Conservation (phyloP, 2,113 vertebrate species). For the Ictalurus punctatus region DNA sequence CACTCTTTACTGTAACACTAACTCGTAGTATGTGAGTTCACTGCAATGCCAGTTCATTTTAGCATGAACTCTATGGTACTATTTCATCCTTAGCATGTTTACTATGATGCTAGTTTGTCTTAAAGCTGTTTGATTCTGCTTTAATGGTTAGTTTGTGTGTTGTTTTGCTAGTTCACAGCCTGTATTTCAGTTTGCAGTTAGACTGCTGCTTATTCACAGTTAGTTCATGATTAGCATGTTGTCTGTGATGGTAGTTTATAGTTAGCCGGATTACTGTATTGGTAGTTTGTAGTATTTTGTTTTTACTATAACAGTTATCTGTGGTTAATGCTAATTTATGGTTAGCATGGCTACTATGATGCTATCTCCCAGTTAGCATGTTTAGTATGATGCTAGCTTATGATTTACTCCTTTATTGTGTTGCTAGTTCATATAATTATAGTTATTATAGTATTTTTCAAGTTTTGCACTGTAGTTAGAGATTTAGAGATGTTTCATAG, state of each 20-base stretch:
- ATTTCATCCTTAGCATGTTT: not conserved
- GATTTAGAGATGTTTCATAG: not conserved
- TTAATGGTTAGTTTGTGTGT: not conserved
- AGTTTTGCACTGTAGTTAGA: not conserved
- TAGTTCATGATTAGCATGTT: not conserved
- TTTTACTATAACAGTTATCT: not conserved
- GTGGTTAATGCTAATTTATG: not conserved
- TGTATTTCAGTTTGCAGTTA: not conserved
- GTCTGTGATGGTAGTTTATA: not conserved
- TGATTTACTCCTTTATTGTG: not conserved
- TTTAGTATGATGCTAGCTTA: not conserved
- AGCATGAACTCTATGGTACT: not conserved
- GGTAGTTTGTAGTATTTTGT: not conserved
- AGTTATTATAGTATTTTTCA: not conserved
- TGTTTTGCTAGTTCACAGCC: not conserved
- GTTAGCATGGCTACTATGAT: not conserved
- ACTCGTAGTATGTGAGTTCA: not conserved
- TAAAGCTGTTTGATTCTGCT: not conserved
- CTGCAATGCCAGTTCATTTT: not conserved
- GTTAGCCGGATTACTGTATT: not conserved
- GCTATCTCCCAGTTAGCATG: not conserved
- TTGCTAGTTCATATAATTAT: not conserved
- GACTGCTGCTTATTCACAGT: not conserved
- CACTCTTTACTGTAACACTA: not conserved
- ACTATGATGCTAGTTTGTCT: not conserved